Conservation (phyloP, 92 coral and sea anemone genomes). For the Actinernus sp. region DNA sequence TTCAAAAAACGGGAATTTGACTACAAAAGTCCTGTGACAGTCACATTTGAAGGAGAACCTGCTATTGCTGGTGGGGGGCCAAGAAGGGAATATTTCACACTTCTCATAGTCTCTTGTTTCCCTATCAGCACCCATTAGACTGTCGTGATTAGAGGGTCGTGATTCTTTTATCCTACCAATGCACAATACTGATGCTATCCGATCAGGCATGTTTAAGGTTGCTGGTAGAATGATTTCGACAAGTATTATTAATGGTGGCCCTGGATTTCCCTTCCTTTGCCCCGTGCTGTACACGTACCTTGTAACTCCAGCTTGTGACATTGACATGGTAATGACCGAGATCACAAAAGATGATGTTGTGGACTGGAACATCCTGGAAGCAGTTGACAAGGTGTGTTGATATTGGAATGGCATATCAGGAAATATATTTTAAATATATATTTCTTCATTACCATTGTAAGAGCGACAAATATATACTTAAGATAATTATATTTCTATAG, state of each 20-base stretch:
- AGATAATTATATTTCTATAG: no score
- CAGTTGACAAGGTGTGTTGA: slow-evolving; percentile 59
- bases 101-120: slow-evolving; percentile 41
- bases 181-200: slow-evolving; percentile 61
- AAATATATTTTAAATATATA: no score
- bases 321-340: slow-evolving; percentile 18
- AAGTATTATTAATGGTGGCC: slow-evolving; percentile 50
- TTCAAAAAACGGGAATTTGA: slow-evolving; percentile 23
- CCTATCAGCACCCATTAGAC: slow-evolving; percentile 24
- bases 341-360: slow-evolving; percentile 47
- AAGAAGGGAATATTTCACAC: no score
- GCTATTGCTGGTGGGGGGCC: no score
- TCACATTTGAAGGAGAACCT: no score
- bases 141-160: slow-evolving; percentile 51
- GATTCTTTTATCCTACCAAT: slow-evolving; percentile 21
- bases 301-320: slow-evolving; percentile 9
- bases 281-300: slow-evolving; percentile 46
- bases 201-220: slow-evolving; percentile 54
- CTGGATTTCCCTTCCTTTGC: slow-evolving; percentile 40
- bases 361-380: slow-evolving; percentile 38
- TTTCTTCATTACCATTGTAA: no score
- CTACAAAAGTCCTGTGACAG: no score
- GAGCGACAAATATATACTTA: no score
- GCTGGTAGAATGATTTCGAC: slow-evolving; percentile 57
- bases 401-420: no score